phyloP scores from a whole-genome alignment of 2,113 vertebrate species.

The Climacteris rufus region DNA sequence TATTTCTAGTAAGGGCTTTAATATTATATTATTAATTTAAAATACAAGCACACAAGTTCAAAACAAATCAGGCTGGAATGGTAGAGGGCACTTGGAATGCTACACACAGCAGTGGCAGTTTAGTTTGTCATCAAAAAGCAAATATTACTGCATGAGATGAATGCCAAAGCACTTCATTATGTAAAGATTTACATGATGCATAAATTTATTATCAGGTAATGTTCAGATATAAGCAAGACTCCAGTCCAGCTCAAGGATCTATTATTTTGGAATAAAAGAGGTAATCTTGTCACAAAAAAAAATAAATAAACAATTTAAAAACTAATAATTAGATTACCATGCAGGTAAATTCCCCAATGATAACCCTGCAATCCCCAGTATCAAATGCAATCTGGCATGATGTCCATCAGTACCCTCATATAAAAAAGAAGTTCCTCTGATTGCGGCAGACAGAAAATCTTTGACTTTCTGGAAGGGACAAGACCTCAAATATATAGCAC shows the following conservation, averaged over 20 bases:
- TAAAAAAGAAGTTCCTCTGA: not conserved
- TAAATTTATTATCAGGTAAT: not conserved
- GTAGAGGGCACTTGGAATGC: not conserved
- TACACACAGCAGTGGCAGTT: not conserved
- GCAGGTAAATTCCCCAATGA: not conserved
- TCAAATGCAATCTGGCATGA: not conserved
- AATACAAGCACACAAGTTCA: not conserved
- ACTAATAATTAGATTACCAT: not conserved
- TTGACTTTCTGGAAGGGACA: not conserved
- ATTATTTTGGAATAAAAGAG: not conserved
- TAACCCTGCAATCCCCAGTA: not conserved
- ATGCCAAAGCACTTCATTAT: conserved; percentile 17
- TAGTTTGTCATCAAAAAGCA: conserved; percentile 30
- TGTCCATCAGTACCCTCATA: not conserved
- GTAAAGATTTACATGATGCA: not conserved
- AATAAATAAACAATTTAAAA: not conserved
- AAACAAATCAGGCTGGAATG: not conserved
- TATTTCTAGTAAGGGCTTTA: not conserved
- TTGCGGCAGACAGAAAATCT: not conserved
- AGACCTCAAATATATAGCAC: not conserved
- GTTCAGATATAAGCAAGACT: not conserved
- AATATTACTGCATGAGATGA: conserved; percentile 5
- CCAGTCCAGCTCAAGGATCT: not conserved
- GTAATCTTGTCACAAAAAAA: not conserved
- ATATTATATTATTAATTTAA: not conserved